Base-by-base conservation (phyloP, 2,888 invertebrate species). In the Synergus laeviventris region DNA sequence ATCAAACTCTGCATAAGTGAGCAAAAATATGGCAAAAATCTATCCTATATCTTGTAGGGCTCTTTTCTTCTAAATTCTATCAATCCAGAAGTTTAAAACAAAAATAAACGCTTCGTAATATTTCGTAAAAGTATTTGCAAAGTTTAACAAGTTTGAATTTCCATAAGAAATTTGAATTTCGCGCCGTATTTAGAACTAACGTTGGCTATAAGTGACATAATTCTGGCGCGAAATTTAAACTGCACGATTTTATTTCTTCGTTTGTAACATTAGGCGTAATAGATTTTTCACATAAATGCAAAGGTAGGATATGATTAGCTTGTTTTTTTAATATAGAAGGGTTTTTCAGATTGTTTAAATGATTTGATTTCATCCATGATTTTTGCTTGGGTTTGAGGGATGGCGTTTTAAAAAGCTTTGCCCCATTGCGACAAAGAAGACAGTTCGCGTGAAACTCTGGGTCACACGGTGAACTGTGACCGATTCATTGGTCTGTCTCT, bases 401-500 rank as follows among this genome's bases (percentile, higher is more conserved):
- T 49, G 9, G n/a, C n/a, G n/a, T 49, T 49, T n/a, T 49, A n/a
- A 49, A n/a, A 49, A 49, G n/a, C 49, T 2, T 66, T 38, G 42
- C 12, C 21, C 64, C 21, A 70, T 24, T 45, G 78, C 80, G 74
- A 78, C 79, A 77, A 79, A 80, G 79, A 74, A 80, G 76, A 80
- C 79, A 78, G 78, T 79, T 76, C 73, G 76, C 76, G 75, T 77
- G 76, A 74, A 78, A 77, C 77, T 62, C 75, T 76, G 74, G 73
- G 78, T 78, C 78, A 77, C 79, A 78, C 74, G 74, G 77, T 79
- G 77, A 81, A 79, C 76, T 78, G 78, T 81, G 81, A 81, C 81
- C 81, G 83, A 80, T 84, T 81, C 82, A 84, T 84, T 81, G 83
- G 80, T 75, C 80, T 76, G 80, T 75, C 80, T 76, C 80, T 76